Evolutionary conservation across 2,113 vertebrate genomes (phyloP), one percentile per base, ranked within the genome.

Genomic region (Propithecus coquereli): DNA sequence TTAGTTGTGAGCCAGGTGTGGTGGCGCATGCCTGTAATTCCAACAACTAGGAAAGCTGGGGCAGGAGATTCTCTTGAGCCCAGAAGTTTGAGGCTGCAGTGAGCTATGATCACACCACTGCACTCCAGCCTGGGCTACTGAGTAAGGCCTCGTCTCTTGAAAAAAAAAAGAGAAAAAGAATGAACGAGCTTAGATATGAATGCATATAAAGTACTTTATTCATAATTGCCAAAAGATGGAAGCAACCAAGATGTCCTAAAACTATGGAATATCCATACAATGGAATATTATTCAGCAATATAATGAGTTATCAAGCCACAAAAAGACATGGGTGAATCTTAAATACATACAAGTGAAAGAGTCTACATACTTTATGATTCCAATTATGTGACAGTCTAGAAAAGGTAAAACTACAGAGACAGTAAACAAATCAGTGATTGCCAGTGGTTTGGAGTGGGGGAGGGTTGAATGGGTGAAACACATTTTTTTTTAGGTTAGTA

Each of bases 331-430:
- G 37, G 16, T 50, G 13, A 82, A 68, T 47, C 40, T 84, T 90
- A 90, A 93, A 68, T 54, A 30, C 8, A 13, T 77, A 80, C 6
- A 93, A 47, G 5, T 61, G 52, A 40, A 94, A 91, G 47, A 63
- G 73, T 71, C 52, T 79, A 66, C 20, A 87, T n/a, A 65, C 27
- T 74, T 12, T 70, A 81, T 34, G 30, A 81, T 86, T 87, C 73
- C 50, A 90, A 86, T 54, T 74, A 43, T 43, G 23, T 92, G 63
- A 45, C 37, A 92, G 57, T 77, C 45, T 94, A 45, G 27, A 70
- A 96, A 94, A 82, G 74, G 43, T 50, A 81, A 87, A 76, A 82
- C 59, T 77, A 87, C 20, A 92, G 74, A 74, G 47, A 86, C 3
- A 66, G 23, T 52, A 80, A 77, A 92, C 57, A 90, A 5, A 47